These are phyloP conservation scores for Gadopsis bispinosus DNA, from an alignment of 2,797 vertebrate species.

Conservation along the genomic window DNA sequence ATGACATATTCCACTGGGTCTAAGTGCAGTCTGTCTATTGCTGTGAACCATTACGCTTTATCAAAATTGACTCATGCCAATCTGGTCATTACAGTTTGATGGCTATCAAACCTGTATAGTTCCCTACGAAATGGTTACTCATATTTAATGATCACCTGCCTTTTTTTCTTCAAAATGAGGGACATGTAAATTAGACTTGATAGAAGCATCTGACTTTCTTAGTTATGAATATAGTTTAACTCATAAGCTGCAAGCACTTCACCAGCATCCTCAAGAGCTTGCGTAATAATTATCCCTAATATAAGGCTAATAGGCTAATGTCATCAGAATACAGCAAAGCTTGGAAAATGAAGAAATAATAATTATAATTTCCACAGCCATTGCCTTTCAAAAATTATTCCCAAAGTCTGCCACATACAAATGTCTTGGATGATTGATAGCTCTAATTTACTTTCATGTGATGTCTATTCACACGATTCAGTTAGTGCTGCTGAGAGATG, in stretches of 20 bases:
- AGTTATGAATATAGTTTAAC: slow-evolving; percentile 41
- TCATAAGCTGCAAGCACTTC: slow-evolving; percentile 54
- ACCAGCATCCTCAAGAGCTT: slow-evolving; percentile 48
- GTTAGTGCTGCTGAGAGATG: slow-evolving; percentile 53
- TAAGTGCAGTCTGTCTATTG: slow-evolving; percentile 13
- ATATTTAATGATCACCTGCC: slow-evolving; percentile 8
- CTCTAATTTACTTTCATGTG: slow-evolving; percentile 81
- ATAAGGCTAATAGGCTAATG: slow-evolving; percentile 75
- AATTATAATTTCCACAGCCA: slow-evolving; percentile 71
- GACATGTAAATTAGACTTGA: slow-evolving; percentile 33
- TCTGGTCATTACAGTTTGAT: slow-evolving; percentile 31
- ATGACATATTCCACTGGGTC: slow-evolving; percentile 22
- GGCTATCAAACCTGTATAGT: slow-evolving; percentile 18
- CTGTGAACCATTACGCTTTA: slow-evolving; percentile 30
- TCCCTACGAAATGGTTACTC: slow-evolving; percentile 14
- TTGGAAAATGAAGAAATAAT: slow-evolving; percentile 76
- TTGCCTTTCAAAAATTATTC: slow-evolving; percentile 74
- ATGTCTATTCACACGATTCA: slow-evolving; percentile 81
- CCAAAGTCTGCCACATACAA: slow-evolving; percentile 72
- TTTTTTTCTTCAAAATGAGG: slow-evolving; percentile 31
- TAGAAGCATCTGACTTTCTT: slow-evolving; percentile 38
- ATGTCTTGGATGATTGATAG: slow-evolving; percentile 81
- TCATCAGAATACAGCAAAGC: slow-evolving; percentile 70
- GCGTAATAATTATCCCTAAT: slow-evolving; percentile 63
- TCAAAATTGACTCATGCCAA: slow-evolving; percentile 40